Conservation (phyloP, 2,888 invertebrate genomes). For the Pandemis cinnamomeana region DNA sequence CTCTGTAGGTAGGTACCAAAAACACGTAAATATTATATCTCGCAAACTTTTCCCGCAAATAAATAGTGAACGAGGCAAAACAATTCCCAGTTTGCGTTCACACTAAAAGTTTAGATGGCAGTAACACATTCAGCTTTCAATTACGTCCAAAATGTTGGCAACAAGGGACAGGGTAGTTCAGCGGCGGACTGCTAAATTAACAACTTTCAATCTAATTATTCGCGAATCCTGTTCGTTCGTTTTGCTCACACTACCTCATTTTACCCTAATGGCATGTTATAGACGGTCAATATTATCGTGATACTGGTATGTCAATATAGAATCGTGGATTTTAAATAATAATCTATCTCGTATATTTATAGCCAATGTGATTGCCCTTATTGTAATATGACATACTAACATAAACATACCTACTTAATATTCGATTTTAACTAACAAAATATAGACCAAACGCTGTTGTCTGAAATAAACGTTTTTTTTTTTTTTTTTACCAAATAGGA, state of each 20-base stretch:
- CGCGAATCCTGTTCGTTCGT: conserved; percentile 41
- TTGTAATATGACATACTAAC: too few species aligned
- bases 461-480: too few species aligned
- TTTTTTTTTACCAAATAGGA: too few species aligned
- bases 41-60: conserved; percentile 5
- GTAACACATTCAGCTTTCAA: conserved; percentile 51
- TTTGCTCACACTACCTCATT: conserved; percentile 36
- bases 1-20: background rate
- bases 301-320: too few species aligned
- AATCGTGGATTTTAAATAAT: too few species aligned
- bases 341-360: too few species aligned
- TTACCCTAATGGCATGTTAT: background rate
- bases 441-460: too few species aligned
- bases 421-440: too few species aligned
- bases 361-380: too few species aligned
- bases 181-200: conserved; percentile 51
- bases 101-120: conserved; percentile 43
- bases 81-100: conserved; percentile 38
- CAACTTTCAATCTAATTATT: conserved; percentile 58
- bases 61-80: conserved; percentile 21
- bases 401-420: too few species aligned
- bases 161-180: conserved; percentile 45
- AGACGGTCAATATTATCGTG: too few species aligned
- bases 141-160: conserved; percentile 50
- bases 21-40: background rate